Evolutionary conservation across 2,797 vertebrate genomes (phyloP).

Genomic region (Carapus acus): DNA sequence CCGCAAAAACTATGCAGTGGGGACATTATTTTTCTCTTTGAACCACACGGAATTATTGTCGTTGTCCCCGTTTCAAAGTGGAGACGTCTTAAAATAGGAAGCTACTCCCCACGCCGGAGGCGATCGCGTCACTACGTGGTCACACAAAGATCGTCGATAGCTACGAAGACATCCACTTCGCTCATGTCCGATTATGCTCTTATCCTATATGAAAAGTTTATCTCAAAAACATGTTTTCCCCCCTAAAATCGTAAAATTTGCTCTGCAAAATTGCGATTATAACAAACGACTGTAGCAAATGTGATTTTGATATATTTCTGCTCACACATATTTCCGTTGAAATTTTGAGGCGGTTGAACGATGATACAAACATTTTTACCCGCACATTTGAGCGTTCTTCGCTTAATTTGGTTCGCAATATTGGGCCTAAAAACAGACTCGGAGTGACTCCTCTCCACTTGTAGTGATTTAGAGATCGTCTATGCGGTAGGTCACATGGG

Average conservation of each 20-base stretch:
- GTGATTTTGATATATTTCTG: too few relatives aligned
- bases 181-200: too few relatives aligned
- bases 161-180: fast-evolving
- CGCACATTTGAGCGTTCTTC: too few relatives aligned
- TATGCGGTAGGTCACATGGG: conserved; percentile 53
- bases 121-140: conserved; percentile 50
- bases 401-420: too few relatives aligned
- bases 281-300: too few relatives aligned
- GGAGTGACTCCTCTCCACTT: conserved; percentile 10
- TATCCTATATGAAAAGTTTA: too few relatives aligned
- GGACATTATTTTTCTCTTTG: conserved; percentile 37
- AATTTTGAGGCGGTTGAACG: too few relatives aligned
- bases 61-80: conserved; percentile 11
- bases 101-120: conserved; percentile 56
- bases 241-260: too few relatives aligned
- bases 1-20: conserved; percentile 12
- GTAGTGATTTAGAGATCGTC: not conserved
- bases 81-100: conserved; percentile 19
- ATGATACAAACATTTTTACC: too few relatives aligned
- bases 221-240: too few relatives aligned
- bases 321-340: too few relatives aligned
- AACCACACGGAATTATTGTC: fast-evolving
- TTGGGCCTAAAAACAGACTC: not conserved
- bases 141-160: conserved; percentile 48
- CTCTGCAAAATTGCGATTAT: too few relatives aligned